A percentile compares a stretch with the other conserved stretches of the same genome.
Conservation (phyloP, 30 jellyfish, hydroid and myxozoan genomes). For the Turritopsis dohrnii region DNA sequence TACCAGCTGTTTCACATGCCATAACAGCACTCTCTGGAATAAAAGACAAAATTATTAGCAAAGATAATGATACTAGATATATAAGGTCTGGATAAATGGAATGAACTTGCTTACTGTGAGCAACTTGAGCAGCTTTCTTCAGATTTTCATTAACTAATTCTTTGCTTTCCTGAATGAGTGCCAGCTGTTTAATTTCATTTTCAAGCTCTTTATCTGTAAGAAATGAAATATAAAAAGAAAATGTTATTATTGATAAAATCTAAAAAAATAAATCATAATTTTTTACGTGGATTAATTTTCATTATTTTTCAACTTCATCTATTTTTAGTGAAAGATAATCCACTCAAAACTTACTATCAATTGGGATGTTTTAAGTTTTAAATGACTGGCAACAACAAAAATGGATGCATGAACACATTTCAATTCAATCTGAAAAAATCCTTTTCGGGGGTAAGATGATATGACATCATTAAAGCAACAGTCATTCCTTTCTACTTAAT, state of each 20-base stretch:
- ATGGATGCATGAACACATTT: too few relatives aligned
- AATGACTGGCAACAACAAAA: too few relatives aligned
- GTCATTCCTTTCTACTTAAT: too few relatives aligned
- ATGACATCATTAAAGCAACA: too few relatives aligned
- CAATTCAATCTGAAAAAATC: too few relatives aligned
- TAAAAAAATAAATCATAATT: not conserved
- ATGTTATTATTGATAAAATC: not conserved
- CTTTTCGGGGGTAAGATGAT: too few relatives aligned
- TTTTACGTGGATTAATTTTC: too few relatives aligned
- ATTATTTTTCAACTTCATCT: too few relatives aligned
- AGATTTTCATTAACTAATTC: not conserved
- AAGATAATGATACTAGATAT: not conserved
- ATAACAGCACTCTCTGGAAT: not conserved
- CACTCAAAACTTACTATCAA: too few relatives aligned
- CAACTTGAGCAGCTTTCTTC: conserved; percentile 9
- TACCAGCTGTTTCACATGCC: conserved; percentile 1
- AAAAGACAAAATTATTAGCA: not conserved
- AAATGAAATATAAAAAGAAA: not conserved
- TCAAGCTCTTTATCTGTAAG: conserved; percentile 12
- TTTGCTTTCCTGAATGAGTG: not conserved
- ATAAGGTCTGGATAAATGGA: too few relatives aligned
- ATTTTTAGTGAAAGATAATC: too few relatives aligned
- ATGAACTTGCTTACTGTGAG: not conserved
- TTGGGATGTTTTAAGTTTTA: too few relatives aligned
- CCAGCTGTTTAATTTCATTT: conserved; percentile 8